Evolutionary conservation across 2,113 vertebrate species (phyloP).

Genomic region (Pogona vitticeps): DNA sequence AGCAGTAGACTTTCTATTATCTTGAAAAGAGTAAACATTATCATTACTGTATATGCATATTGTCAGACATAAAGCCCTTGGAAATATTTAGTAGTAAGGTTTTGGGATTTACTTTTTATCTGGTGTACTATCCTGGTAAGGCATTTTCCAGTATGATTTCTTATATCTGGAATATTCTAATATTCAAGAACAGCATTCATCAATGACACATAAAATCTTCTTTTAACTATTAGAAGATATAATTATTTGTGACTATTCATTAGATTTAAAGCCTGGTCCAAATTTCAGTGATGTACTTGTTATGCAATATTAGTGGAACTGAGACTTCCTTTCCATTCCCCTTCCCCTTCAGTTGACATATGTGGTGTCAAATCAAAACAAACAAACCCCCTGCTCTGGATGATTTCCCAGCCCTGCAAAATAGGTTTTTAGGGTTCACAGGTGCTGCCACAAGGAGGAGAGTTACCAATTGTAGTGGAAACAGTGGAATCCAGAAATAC

Average conservation of each 20-base stretch:
- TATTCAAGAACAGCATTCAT: not conserved
- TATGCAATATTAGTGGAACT: too few relatives aligned
- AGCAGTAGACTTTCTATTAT: not conserved
- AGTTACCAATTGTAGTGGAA: too few relatives aligned
- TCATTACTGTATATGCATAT: not conserved
- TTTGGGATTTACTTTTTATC: not conserved
- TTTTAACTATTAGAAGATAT: constrained; percentile 37
- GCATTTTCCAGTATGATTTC: not conserved
- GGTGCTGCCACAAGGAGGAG: too few relatives aligned
- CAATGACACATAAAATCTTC: not conserved
- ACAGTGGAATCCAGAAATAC: too few relatives aligned
- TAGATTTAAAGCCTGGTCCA: not conserved
- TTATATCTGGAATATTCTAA: not conserved
- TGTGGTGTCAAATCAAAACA: too few relatives aligned
- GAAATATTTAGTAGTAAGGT: not conserved
- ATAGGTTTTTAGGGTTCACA: too few relatives aligned
- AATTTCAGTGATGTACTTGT: too few relatives aligned
- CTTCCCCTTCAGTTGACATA: too few relatives aligned
- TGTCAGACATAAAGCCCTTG: not conserved
- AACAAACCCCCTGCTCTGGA: too few relatives aligned
- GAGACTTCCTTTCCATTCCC: too few relatives aligned
- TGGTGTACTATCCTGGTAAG: not conserved
- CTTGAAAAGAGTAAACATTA: not conserved
- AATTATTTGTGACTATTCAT: constrained; percentile 9
- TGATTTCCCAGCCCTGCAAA: too few relatives aligned